Percentiles rank a stretch among this genome's conserved stretches.
phyloP scores from a whole-genome alignment of 2,888 invertebrate genomes.

The Cantharis lateralis region DNA sequence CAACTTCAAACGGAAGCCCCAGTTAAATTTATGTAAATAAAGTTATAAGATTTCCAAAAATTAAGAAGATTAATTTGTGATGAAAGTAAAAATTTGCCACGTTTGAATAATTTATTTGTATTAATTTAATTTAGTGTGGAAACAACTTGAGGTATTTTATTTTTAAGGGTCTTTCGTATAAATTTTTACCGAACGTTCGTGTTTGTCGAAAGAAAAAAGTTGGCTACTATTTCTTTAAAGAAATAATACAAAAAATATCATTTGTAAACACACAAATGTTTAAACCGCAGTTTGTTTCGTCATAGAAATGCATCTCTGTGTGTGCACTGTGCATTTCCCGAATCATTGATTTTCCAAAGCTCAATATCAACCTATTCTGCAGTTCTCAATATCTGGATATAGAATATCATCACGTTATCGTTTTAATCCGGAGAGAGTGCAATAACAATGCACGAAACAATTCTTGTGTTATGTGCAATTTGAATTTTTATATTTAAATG shows the following conservation, averaged over 20 bases:
- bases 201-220: background rate
- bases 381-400: background rate
- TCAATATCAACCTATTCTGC: background rate
- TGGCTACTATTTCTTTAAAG: background rate
- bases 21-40: background rate
- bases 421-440: background rate
- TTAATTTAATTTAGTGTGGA: background rate
- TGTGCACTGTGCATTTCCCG: background rate
- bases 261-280: background rate
- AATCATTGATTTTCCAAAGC: background rate
- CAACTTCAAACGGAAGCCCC: background rate
- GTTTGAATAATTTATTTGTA: background rate
- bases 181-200: background rate
- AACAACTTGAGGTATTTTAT: background rate
- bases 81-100: background rate
- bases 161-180: background rate
- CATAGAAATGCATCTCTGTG: background rate
- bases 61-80: background rate
- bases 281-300: background rate
- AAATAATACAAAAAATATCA: background rate
- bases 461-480: background rate
- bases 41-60: background rate
- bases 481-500: background rate
- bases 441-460: background rate
- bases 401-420: background rate